phyloP scores from a whole-genome alignment of 2,113 vertebrate genomes.

The Trichomycterus rosablanca region DNA sequence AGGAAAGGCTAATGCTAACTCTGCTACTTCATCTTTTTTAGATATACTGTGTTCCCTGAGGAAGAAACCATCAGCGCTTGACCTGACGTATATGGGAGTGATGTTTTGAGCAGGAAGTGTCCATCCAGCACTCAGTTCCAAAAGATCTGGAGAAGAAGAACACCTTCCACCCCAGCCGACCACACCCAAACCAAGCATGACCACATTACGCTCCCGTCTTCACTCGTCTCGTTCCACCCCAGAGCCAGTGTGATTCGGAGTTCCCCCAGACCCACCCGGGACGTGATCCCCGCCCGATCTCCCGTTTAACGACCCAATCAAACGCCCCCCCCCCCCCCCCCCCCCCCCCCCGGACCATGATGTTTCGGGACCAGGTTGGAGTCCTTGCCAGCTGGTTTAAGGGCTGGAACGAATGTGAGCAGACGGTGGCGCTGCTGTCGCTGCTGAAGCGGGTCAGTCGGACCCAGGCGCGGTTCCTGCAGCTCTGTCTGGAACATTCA shows the following conservation, averaged over 20 bases:
- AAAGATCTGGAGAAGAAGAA: too few relatives aligned
- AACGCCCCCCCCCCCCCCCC: not conserved
- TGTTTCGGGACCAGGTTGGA: constrained; percentile 99
- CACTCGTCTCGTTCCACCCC: not conserved
- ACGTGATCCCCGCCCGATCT: not conserved
- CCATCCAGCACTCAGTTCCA: too few relatives aligned
- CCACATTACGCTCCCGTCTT: constrained; percentile 25
- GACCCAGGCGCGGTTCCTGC: constrained; percentile 96
- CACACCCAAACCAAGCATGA: constrained; percentile 40
- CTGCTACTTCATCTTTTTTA: too few relatives aligned
- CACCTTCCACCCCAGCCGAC: too few relatives aligned
- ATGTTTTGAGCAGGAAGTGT: too few relatives aligned
- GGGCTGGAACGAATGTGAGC: constrained; percentile 98
- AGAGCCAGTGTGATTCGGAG: not conserved
- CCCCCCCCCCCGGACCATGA: constrained; percentile 78
- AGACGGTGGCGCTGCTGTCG: constrained; percentile 95
- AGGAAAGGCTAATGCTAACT: too few relatives aligned
- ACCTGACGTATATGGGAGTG: too few relatives aligned
- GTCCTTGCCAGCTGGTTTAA: constrained; percentile 97
- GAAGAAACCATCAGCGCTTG: too few relatives aligned
- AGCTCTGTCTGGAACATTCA: constrained; percentile 96
- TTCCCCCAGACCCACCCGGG: constrained; percentile 3
- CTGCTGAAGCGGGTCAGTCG: constrained; percentile 91
- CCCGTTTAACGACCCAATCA: too few relatives aligned
- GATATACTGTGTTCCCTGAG: too few relatives aligned